These are phyloP conservation scores for Lapara coniferarum DNA, from an alignment of 2,888 invertebrate species.

Conservation along the genomic window DNA sequence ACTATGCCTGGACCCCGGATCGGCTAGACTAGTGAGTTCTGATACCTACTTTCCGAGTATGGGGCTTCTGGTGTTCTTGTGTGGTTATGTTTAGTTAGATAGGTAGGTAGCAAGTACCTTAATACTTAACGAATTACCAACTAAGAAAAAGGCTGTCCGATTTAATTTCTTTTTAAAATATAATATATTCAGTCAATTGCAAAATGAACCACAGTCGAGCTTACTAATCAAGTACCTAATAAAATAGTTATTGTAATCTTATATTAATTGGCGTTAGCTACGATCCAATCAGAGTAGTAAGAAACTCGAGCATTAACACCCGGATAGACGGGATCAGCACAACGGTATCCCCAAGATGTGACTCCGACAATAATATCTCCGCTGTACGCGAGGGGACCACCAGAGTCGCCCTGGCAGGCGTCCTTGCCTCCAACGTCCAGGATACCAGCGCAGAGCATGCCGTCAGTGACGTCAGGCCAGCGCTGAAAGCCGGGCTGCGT, in stretches of 20 bases:
- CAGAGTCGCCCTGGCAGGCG: conserved; percentile 79
- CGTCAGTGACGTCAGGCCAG: conserved; percentile 52
- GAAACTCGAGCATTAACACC: conserved; percentile 78
- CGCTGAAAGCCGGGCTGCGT: conserved; percentile 40
- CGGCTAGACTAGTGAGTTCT: no score
- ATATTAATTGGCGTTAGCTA: conserved; percentile 36
- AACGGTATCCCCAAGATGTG: conserved; percentile 76
- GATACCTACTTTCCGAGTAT: no score
- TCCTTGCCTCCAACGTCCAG: conserved; percentile 59
- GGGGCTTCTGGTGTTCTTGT: no score
- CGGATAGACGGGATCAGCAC: conserved; percentile 72
- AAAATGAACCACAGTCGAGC: no score
- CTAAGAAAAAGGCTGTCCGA: no score
- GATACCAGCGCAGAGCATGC: conserved; percentile 69
- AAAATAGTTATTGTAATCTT: not conserved
- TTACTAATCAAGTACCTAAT: no score
- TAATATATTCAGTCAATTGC: no score
- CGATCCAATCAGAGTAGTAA: conserved; percentile 56
- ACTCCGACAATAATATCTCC: conserved; percentile 68
- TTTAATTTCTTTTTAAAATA: no score
- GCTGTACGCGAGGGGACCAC: conserved; percentile 73
- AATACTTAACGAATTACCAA: no score
- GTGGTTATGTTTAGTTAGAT: no score
- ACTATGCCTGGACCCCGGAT: no score
- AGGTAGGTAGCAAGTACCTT: no score